Conservation (phyloP, 2,797 vertebrate genomes). For the Kryptopterus vitreolus region DNA sequence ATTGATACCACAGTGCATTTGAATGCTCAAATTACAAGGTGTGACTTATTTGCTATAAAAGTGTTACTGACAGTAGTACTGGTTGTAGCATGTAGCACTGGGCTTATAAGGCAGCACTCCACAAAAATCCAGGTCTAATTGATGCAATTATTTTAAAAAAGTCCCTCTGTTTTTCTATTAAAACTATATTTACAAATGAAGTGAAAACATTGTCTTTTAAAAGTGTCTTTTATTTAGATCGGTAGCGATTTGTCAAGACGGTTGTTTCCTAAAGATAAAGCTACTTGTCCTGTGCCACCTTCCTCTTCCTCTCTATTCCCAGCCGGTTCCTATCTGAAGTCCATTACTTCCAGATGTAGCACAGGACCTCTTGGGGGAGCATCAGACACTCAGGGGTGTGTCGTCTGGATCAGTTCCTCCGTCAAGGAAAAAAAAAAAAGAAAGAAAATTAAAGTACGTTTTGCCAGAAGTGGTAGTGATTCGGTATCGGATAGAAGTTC, state of each 20-base stretch:
- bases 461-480: neutral
- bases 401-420: constrained; percentile 47
- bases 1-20: neutral
- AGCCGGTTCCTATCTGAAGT: constrained; percentile 32
- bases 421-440: constrained; percentile 13
- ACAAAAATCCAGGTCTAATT: neutral
- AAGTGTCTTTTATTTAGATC: neutral
- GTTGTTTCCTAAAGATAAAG: neutral
- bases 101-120: neutral
- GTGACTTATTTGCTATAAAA: neutral
- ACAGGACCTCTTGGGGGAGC: constrained; percentile 28
- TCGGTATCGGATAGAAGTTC: neutral
- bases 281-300: constrained; percentile 10
- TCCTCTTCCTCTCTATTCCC: constrained; percentile 29
- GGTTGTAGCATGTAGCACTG: neutral
- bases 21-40: neutral
- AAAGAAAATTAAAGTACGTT: neutral
- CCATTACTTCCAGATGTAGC: constrained; percentile 53
- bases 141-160: neutral
- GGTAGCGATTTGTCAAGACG: neutral
- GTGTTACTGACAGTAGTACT: neutral
- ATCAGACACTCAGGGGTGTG: constrained; percentile 42
- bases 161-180: neutral
- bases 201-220: neutral
- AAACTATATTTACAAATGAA: neutral